Percentiles rank a stretch among this genome's conserved stretches.
These are phyloP conservation scores for Kryptolebias ocellatus DNA, from an alignment of 2,797 vertebrate genomes.

Conservation along the genomic window DNA sequence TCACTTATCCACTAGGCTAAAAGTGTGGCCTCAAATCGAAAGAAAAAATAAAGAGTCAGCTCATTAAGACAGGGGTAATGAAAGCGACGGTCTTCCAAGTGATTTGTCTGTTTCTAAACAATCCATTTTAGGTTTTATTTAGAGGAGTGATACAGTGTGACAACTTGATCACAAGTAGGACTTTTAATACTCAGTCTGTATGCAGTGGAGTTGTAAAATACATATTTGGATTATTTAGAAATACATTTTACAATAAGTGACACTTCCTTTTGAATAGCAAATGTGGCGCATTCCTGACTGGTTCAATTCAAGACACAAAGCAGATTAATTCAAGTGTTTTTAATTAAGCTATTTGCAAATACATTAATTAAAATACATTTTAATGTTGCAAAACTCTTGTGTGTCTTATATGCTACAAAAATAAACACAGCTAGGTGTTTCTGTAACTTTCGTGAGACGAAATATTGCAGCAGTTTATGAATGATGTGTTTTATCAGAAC, in stretches of 20 bases:
- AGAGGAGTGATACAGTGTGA: constrained; percentile 30
- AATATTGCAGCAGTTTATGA: not conserved
- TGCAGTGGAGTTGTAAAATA: not conserved
- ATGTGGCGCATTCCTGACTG: not conserved
- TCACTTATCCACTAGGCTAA: constrained; percentile 38
- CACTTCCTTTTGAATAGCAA: not conserved
- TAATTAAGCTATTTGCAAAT: not conserved
- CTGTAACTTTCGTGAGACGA: not conserved
- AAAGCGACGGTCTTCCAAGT: constrained; percentile 45
- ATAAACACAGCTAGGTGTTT: not conserved
- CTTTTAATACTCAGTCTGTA: not conserved
- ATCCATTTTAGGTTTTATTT: constrained; percentile 63
- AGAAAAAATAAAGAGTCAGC: constrained; percentile 25
- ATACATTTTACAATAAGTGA: not conserved
- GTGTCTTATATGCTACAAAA: not conserved
- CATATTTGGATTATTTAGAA: not conserved
- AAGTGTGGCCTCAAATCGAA: constrained; percentile 36
- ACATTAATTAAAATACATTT: not conserved
- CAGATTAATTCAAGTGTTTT: not conserved
- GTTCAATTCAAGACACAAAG: not conserved
- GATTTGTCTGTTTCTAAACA: constrained; percentile 67
- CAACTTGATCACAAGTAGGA: constrained; percentile 1
- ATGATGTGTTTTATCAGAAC: constrained; percentile 14
- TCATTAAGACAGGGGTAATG: constrained; percentile 38
- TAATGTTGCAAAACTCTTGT: not conserved